Conservation (phyloP, 2,888 invertebrate species). For the Drosophila paucipuncta region DNA sequence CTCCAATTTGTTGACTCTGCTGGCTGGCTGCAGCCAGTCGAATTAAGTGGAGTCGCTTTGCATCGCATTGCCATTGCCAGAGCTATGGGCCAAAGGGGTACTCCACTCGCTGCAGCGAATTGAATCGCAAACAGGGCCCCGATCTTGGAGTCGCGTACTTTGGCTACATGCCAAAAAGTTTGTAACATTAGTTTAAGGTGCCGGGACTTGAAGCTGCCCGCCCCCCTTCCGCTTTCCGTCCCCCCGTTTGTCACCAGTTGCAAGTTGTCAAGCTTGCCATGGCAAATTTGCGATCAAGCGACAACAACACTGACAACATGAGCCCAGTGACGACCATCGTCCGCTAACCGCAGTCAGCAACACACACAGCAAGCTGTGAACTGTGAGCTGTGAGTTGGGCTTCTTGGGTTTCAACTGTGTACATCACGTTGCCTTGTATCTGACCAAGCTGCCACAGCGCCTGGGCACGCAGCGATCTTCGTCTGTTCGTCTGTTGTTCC, state of each 20-base stretch:
- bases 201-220: slow-evolving; percentile 52
- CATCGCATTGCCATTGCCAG: slow-evolving; percentile 16
- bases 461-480: slow-evolving; percentile 45
- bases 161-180: slow-evolving; percentile 75
- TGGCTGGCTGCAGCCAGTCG: slow-evolving; percentile 21
- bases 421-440: slow-evolving; percentile 76
- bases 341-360: slow-evolving; percentile 15
- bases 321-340: slow-evolving; percentile 65
- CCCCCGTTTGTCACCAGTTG: slow-evolving; percentile 34
- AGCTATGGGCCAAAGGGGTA: slow-evolving; percentile 5
- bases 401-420: slow-evolving; percentile 75
- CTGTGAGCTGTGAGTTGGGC: slow-evolving; percentile 56
- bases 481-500: slow-evolving; percentile 6
- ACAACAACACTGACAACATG: slow-evolving; percentile 80
- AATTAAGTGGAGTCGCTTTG: slow-evolving; percentile 34
- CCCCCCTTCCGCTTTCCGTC: not conserved
- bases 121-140: slow-evolving; percentile 71
- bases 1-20: slow-evolving; percentile 84
- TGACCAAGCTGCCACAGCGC: slow-evolving; percentile 38
- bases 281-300: slow-evolving; percentile 79
- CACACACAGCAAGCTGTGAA: slow-evolving; percentile 54
- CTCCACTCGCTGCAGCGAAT: slow-evolving; percentile 47
- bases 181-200: slow-evolving; percentile 80
- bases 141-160: slow-evolving; percentile 67
- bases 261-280: slow-evolving; percentile 78